Base-by-base conservation (phyloP, 2,888 invertebrate species). In the Watsonalla binaria region DNA sequence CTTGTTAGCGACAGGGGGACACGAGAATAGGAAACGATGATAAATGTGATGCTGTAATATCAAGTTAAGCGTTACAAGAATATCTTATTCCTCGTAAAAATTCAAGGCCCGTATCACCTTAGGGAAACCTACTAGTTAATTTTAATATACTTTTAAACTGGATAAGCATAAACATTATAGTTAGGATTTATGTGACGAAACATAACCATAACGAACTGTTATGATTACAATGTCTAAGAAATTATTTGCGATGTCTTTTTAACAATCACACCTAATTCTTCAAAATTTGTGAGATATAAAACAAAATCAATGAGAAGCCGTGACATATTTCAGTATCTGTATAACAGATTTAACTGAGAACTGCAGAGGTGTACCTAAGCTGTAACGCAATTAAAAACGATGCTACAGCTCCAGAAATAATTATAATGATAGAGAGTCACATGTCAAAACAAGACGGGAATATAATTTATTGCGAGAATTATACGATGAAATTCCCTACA, bases 371-470 rank as follows among this genome's bases (percentile, higher is more conserved):
- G n/a, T n/a, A n/a, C n/a, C n/a, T n/a, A n/a, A n/a, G n/a, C n/a
- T n/a, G n/a, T n/a, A n/a, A 7, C 42, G 11, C 11, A 42, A 42
- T 42, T 42, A 42, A 42, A 9, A 42, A 1, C 4, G 24, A 24
- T 24, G 24, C 24, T 24, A 24, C 24, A 24, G 24, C 24, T 45
- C 11, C 11, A 45, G 6, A 45, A 11, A 9, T 6, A 45, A 13
- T 6, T 11, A 45, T 6, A 45, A 13, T 5, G 14, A 46, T 46
- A 24, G 24, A 9, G 62, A 55, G 55, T 63, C 65, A 65, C 61
- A 66, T 63, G 67, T 65, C 72, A 67, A 66, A 68, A 69, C 65
- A 64, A 58, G 67, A 68, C 65, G 65, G 63, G 65, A 62, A 60
- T 62, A 53, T 62, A 68, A 65, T 69, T 70, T 66, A 68, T 68